Base-by-base conservation (phyloP, 2,113 vertebrate species). In the Acrocephalus arundinaceus region DNA sequence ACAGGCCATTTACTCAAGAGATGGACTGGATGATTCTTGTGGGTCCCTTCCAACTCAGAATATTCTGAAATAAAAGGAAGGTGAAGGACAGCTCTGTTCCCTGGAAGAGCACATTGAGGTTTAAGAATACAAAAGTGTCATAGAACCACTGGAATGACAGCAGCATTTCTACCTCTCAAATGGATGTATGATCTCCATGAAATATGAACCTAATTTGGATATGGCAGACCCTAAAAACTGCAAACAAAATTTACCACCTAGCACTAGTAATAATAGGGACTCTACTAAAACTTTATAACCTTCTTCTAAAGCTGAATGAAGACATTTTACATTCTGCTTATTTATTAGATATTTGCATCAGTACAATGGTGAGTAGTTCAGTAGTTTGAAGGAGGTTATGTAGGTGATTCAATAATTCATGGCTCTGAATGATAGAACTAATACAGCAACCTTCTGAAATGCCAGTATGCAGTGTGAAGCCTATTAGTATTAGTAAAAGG, bases 351-450 rank as follows among this genome's bases (percentile, higher is more conserved):
- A 57, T 63, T 96, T 95, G 57, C 68, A 95, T 96, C 89, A 70
- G 18, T 63, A 89, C 48, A 85, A 22, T 70, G 27, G 39, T 49
- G 51, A 93, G n/a, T 67, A 84, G n/a, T 80, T 93, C 37, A 77
- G 59, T 51, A 71, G 63, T 92, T 41, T 84, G 87, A 95, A 94
- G 83, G 23, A 23, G 66, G 70, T 17, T 82, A 78, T 77, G 48
- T 90, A 76, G 31, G 31, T 80, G 51, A 94, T 97, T 96, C 76
- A 93, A 94, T 95, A 91, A 91, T 95, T 95, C 82, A 94, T 92
- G 74, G 15, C 39, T 75, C 79, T 87, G 55, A 94, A 93, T 89
- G 87, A 95, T 88, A 95, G 89, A 96, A 76, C n/a, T 87, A 91
- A 94, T 81, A 90, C 15, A 89, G 61, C 22, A 93, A 52, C 63